phyloP scores from a whole-genome alignment of 2,797 vertebrate species.

The Platalea minor region DNA sequence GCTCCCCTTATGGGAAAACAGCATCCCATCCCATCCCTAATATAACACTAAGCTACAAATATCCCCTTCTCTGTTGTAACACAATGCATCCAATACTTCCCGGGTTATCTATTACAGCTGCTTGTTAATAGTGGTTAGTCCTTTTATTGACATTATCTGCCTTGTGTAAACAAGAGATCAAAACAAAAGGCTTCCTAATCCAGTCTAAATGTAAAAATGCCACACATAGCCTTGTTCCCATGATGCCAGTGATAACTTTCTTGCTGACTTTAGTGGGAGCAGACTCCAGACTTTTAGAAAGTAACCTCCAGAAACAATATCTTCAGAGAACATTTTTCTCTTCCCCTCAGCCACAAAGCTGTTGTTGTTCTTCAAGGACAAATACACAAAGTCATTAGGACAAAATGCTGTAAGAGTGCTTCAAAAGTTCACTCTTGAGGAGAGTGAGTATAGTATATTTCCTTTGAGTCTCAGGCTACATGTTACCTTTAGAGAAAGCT shows the following conservation, averaged over 20 bases:
- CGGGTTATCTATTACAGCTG: not conserved
- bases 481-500: not conserved
- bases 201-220: not conserved
- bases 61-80: not conserved
- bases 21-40: not conserved
- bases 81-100: not conserved
- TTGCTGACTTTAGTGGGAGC: not conserved
- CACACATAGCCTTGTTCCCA: not conserved
- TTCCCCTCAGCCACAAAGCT: not conserved
- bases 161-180: not conserved
- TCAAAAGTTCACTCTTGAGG: not conserved
- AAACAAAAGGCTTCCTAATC: not conserved
- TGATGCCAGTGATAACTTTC: not conserved
- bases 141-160: not conserved
- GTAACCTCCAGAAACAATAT: not conserved
- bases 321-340: not conserved
- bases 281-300: not conserved
- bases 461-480: not conserved
- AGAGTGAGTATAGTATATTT: not conserved
- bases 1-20: not conserved
- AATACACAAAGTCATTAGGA: not conserved
- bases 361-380: conserved; percentile 18
- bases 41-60: not conserved
- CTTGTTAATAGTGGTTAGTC: not conserved
- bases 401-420: not conserved